Evolutionary conservation across 35 echinoderm and acorn worm species (phyloP), one percentile per base, ranked within the genome.

Genomic region (Heliocidaris tuberculata): DNA sequence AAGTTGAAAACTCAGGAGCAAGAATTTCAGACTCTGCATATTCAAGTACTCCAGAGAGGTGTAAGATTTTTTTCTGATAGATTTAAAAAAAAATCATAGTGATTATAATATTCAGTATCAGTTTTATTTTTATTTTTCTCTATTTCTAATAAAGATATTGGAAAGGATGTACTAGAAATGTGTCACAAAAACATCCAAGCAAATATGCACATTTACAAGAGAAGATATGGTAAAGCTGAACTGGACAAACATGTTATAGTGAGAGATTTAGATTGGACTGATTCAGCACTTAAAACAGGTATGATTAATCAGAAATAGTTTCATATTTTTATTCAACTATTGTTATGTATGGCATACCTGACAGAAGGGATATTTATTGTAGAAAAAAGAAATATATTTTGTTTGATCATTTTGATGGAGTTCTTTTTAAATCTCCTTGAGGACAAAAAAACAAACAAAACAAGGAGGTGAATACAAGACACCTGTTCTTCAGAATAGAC

Each of bases 151-250:
- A 19, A 19, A 78, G 65, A 78, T 78, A 78, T n/a, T 78, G 65
- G 65, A 78, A 78, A 78, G 65, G 65, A 78, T n/a, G 65, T 78
- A 21, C 65, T 78, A 78, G 65, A 78, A 78, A 78, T 78, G 65
- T 78, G 65, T 78, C 21, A 78, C 21, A 78, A 24, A n/a, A 78
- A 78, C 27, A n/a, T 78, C 21, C 19, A 27, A 27, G 65, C 65
- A 17, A 78, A 78, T 78, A 78, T 5, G 3, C 21, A 78, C 27
- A 78, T 78, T 78, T 78, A 78, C 27, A 78, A 78, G 21, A 78
- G 65, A n/a, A 78, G 65, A 78, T 21, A 24, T 7, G 19, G 27
- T 71, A 6, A 71, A 71, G 61, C 16, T 78, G 65, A 78, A 78
- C 65, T 19, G 27, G 65, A 78, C 21, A 78, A n/a, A 78, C 65